A percentile compares a stretch with the other conserved stretches of the same genome.
phyloP scores from a whole-genome alignment of 2,888 invertebrate species.

The Nemotelus pantherinus region DNA sequence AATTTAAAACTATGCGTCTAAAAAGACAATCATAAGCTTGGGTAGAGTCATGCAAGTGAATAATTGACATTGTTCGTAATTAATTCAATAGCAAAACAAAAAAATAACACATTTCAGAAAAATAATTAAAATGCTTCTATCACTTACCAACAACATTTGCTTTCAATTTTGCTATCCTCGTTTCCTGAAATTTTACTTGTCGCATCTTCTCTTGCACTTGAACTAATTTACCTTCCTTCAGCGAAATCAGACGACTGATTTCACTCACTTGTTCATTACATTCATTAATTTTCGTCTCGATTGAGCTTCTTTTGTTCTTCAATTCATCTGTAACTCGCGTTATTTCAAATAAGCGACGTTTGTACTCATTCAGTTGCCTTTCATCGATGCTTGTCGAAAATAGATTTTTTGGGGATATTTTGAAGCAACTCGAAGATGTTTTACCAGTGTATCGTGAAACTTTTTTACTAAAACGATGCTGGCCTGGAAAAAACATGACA shows the following conservation, averaged over 20 bases:
- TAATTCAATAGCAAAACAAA: no score
- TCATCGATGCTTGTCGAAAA: slow-evolving; percentile 71
- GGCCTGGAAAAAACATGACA: slow-evolving; percentile 63
- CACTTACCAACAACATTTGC: slow-evolving; percentile 47
- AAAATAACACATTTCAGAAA: no score
- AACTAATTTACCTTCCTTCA: slow-evolving; percentile 55
- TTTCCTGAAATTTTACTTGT: slow-evolving; percentile 53
- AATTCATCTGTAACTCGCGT: slow-evolving; percentile 54
- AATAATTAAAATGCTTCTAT: not conserved
- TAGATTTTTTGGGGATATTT: slow-evolving; percentile 67
- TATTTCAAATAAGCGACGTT: slow-evolving; percentile 54
- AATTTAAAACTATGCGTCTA: no score
- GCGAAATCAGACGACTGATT: slow-evolving; percentile 56
- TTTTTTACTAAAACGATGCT: slow-evolving; percentile 68
- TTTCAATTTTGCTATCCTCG: slow-evolving; percentile 52
- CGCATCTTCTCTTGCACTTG: slow-evolving; percentile 48
- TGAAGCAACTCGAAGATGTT: slow-evolving; percentile 69
- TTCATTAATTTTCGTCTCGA: slow-evolving; percentile 56
- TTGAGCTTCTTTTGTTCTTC: slow-evolving; percentile 54
- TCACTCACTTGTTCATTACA: slow-evolving; percentile 58
- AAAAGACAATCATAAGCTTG: no score
- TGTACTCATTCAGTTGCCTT: slow-evolving; percentile 62
- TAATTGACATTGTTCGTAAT: no score
- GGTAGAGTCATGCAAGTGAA: no score
- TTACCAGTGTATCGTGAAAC: slow-evolving; percentile 74